A percentile compares a stretch with the other conserved stretches of the same genome.
Conservation (phyloP, 2,113 vertebrate species). For the Neolamprologus brichardi region DNA sequence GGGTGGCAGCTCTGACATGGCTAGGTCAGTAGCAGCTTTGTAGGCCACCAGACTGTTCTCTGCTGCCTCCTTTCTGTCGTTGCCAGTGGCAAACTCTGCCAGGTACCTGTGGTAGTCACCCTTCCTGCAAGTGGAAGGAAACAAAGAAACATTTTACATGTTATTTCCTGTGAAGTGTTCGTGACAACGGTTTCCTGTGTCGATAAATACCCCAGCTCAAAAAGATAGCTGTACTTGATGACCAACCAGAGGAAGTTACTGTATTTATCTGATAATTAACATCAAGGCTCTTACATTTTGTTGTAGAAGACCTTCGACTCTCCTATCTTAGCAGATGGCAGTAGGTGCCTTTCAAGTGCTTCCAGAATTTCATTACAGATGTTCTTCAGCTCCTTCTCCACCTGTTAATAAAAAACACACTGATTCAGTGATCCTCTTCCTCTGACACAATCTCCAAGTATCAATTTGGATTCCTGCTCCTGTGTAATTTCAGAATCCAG, state of each 20-base stretch:
- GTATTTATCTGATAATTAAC: not conserved
- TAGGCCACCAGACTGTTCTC: conserved; percentile 99
- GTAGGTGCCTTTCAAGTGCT: conserved; percentile 96
- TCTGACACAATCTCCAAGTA: not conserved
- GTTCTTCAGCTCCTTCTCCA: conserved; percentile 93
- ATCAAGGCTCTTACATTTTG: conserved; percentile 86
- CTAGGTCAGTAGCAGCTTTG: conserved; percentile 95
- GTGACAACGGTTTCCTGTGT: not conserved
- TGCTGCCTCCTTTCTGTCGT: conserved; percentile 96
- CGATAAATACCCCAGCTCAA: not conserved
- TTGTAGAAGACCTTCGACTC: conserved; percentile 99
- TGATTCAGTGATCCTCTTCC: not conserved
- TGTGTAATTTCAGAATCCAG: not conserved
- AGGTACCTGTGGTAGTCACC: conserved; percentile 99
- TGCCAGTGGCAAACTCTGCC: conserved; percentile 97
- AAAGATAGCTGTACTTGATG: not conserved
- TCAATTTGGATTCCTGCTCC: not conserved
- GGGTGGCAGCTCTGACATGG: conserved; percentile 92
- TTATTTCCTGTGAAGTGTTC: not conserved
- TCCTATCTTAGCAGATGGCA: conserved; percentile 92
- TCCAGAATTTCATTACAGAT: conserved; percentile 98
- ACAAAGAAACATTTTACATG: not conserved
- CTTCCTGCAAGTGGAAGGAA: conserved; percentile 77
- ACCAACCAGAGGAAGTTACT: not conserved
- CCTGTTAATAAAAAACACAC: conserved; percentile 65